phyloP scores from a whole-genome alignment of 2,888 invertebrate species.

The Rhagonycha fulva region DNA sequence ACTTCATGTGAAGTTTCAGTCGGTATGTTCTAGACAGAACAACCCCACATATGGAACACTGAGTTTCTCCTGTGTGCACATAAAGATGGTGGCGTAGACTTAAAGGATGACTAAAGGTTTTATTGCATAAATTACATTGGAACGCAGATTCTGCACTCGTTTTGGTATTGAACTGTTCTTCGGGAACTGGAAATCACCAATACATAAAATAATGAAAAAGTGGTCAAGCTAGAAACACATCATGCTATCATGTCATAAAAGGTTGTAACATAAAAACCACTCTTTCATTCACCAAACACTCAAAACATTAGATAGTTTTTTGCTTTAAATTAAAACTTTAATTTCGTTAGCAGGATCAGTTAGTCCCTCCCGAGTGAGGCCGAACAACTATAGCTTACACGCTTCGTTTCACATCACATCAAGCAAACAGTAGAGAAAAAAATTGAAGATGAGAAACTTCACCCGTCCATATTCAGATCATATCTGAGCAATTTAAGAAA shows the following conservation, averaged over 20 bases:
- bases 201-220: not conserved
- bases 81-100: conserved; percentile 3
- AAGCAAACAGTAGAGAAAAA: not conserved
- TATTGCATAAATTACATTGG: not conserved
- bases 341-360: too few species aligned
- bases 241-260: not conserved
- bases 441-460: not conserved
- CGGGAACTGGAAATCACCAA: not conserved
- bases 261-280: not conserved
- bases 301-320: not conserved
- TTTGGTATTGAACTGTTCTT: not conserved
- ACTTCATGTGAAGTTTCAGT: not conserved
- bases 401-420: not conserved
- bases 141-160: not conserved
- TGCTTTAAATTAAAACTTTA: not conserved
- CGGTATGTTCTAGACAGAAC: not conserved
- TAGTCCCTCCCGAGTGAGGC: not conserved
- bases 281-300: not conserved
- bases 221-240: not conserved
- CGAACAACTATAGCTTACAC: too few species aligned
- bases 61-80: not conserved
- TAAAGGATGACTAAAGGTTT: conserved; percentile 3
- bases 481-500: too few species aligned
- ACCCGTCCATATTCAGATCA: too few species aligned
- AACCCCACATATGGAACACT: not conserved